Evolutionary conservation across 2,797 vertebrate species (phyloP).

Genomic region (Carduelis carduelis): DNA sequence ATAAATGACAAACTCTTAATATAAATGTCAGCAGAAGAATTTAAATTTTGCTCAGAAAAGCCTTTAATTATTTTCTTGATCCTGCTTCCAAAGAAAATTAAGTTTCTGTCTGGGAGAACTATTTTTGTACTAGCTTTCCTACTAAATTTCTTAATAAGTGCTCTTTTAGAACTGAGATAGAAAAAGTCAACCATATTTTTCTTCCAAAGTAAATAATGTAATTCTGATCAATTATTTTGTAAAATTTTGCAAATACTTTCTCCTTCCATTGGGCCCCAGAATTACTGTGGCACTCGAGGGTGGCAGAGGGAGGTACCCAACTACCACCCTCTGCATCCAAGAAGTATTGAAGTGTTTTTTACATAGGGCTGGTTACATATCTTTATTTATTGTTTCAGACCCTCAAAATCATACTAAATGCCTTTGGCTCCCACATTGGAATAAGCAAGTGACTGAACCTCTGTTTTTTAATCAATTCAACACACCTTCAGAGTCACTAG

Average conservation of each 20-base stretch:
- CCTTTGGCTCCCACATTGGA: neutral
- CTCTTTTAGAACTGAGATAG: neutral
- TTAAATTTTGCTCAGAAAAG: neutral
- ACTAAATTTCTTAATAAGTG: neutral
- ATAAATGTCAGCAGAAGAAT: neutral
- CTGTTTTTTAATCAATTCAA: neutral
- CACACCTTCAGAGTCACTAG: neutral
- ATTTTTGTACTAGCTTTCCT: neutral
- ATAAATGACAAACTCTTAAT: neutral
- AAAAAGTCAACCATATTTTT: neutral
- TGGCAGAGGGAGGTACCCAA: neutral
- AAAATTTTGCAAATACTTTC: neutral
- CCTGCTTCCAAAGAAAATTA: neutral
- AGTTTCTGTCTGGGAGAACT: neutral
- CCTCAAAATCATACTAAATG: neutral
- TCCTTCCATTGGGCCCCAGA: neutral
- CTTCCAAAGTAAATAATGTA: neutral
- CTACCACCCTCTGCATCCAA: neutral
- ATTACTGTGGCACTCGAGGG: neutral
- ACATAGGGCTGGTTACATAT: neutral
- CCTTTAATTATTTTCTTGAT: neutral
- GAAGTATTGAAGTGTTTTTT: neutral
- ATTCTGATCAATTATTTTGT: neutral
- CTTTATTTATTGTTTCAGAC: neutral
- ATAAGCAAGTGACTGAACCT: neutral